A percentile compares a stretch with the other conserved stretches of the same genome.
phyloP scores from a whole-genome alignment of 2,113 vertebrate species.

The Cynocephalus volans region DNA sequence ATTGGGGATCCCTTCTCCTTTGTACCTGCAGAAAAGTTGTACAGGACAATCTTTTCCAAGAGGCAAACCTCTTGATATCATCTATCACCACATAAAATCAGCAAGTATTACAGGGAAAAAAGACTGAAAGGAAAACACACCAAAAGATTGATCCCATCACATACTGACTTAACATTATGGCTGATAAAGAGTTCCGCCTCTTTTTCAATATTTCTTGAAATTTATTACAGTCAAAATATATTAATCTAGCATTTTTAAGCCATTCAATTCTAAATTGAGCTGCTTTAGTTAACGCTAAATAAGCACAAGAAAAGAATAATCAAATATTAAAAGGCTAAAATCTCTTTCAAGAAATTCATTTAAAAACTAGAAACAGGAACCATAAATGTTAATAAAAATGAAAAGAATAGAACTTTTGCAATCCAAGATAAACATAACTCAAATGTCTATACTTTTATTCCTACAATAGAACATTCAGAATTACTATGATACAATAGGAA shows the following conservation, averaged over 20 bases:
- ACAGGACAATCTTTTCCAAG: neutral
- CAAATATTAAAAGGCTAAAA: conserved; percentile 50
- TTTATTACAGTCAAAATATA: conserved; percentile 30
- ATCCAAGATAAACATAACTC: conserved; percentile 18
- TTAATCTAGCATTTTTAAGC: conserved; percentile 26
- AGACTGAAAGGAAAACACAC: neutral
- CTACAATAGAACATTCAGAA: neutral
- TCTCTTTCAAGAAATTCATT: conserved; percentile 46
- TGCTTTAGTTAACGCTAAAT: neutral
- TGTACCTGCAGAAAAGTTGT: neutral
- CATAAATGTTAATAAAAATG: conserved; percentile 8
- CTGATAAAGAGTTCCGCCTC: neutral
- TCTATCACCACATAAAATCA: conserved; percentile 29
- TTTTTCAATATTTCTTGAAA: conserved; percentile 26
- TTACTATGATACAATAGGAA: conserved; percentile 19
- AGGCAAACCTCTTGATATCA: neutral
- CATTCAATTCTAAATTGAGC: conserved; percentile 15
- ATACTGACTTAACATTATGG: neutral
- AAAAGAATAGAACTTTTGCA: neutral
- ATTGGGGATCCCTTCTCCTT: neutral
- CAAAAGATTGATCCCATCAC: neutral
- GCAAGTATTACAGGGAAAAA: neutral
- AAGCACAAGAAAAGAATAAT: neutral
- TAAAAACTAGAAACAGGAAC: conserved; percentile 48
- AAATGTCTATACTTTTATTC: conserved; percentile 25